Percentiles rank a stretch among this genome's conserved stretches.
Evolutionary conservation across 2,113 vertebrate species (phyloP).

Genomic region (Chauna torquata): DNA sequence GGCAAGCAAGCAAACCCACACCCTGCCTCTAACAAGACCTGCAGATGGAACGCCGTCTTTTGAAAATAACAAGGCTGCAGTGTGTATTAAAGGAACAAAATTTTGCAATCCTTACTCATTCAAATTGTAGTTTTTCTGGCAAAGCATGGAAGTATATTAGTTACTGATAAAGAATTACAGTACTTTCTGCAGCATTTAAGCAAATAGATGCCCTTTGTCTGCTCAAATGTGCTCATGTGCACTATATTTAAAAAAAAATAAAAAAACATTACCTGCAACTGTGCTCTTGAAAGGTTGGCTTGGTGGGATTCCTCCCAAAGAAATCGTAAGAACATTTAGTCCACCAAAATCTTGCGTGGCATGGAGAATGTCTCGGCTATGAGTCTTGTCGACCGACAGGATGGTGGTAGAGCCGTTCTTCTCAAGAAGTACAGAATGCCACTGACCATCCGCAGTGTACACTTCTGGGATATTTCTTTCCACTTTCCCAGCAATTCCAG

Average conservation of each 20-base stretch:
- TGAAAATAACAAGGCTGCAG: not conserved
- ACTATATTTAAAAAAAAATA: not conserved
- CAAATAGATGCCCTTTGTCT: not conserved
- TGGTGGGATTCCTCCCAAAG: constrained; percentile 89
- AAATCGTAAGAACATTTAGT: constrained; percentile 85
- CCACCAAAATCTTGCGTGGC: constrained; percentile 94
- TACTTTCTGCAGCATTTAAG: not conserved
- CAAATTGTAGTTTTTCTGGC: not conserved
- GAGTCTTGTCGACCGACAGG: constrained; percentile 79
- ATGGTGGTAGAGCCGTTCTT: constrained; percentile 86
- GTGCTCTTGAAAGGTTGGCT: constrained; percentile 81
- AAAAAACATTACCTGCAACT: constrained; percentile 79
- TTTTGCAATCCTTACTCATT: not conserved
- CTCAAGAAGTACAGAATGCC: constrained; percentile 87
- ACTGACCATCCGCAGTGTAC: constrained; percentile 87
- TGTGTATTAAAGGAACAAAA: not conserved
- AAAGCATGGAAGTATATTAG: not conserved
- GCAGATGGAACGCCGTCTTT: constrained; percentile 1
- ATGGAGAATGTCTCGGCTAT: constrained; percentile 81
- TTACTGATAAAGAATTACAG: not conserved
- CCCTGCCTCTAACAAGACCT: not conserved
- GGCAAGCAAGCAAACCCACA: not conserved
- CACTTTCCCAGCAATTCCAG: constrained; percentile 91
- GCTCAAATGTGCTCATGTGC: not conserved
- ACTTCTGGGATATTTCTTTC: constrained; percentile 87